phyloP scores from a whole-genome alignment of 1,140 invertebrate genomes.

The Delia radicum region DNA sequence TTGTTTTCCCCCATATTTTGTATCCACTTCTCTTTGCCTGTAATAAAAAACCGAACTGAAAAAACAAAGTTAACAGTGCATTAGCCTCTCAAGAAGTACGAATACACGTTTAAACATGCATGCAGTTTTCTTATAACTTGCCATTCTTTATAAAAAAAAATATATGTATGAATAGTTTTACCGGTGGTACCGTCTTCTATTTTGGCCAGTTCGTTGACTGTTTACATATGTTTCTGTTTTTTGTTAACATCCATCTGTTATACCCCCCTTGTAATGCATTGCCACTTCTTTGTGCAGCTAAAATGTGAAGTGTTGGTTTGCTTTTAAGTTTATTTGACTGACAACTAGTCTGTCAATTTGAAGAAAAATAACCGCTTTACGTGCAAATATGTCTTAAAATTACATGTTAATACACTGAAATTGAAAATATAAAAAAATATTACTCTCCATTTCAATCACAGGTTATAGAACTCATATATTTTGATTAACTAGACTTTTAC shows the following conservation, averaged over 20 bases:
- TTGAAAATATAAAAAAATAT: neutral
- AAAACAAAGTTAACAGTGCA: slow-evolving; percentile 14
- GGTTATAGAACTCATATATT: slow-evolving; percentile 4
- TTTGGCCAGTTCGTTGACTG: slow-evolving; percentile 22
- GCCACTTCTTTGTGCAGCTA: neutral
- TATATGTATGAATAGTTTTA: no score
- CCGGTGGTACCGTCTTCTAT: neutral
- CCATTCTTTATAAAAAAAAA: neutral
- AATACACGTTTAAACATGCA: neutral
- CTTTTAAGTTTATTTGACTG: slow-evolving; percentile 1
- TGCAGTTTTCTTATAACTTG: neutral
- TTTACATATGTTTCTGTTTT: neutral
- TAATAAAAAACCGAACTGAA: neutral
- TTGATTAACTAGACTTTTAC: neutral
- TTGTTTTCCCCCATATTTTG: slow-evolving; percentile 20
- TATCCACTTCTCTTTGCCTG: neutral
- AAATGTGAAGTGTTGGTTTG: slow-evolving; percentile 3
- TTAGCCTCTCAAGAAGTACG: slow-evolving; percentile 18
- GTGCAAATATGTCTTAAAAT: neutral
- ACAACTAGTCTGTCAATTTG: neutral
- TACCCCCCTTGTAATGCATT: neutral
- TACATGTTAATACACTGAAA: neutral
- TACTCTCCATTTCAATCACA: slow-evolving; percentile 15
- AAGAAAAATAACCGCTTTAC: neutral
- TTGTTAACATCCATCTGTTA: neutral